A percentile compares a stretch with the other conserved stretches of the same genome.
Conservation (phyloP, 2,113 vertebrate genomes). For the Okapia johnstoni region DNA sequence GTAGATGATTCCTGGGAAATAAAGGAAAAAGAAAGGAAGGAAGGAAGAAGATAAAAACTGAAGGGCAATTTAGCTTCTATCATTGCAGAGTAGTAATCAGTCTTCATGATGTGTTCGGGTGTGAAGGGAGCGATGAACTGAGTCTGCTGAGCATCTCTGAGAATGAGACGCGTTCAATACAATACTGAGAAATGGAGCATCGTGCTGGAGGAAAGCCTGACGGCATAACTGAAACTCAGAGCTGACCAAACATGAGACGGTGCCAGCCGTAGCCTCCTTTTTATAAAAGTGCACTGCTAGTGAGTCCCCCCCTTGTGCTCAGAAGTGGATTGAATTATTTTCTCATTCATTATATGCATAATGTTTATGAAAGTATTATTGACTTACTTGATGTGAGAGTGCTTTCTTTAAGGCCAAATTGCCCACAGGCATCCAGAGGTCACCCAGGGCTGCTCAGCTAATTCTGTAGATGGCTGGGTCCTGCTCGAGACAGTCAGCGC, state of each 20-base stretch:
- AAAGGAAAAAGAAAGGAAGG: rapidly evolving
- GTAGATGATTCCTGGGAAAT: too few relatives aligned
- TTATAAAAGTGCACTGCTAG: background rate
- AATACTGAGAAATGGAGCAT: background rate
- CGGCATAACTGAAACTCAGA: background rate
- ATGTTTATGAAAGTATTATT: background rate
- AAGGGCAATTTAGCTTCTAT: background rate
- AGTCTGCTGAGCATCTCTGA: background rate
- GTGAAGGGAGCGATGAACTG: background rate
- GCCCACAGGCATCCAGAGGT: background rate
- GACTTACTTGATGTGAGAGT: background rate
- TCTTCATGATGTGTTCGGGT: background rate
- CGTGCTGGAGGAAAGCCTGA: background rate
- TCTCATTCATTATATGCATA: background rate
- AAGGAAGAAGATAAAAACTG: too few relatives aligned
- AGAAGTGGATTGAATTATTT: background rate
- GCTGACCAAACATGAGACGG: background rate
- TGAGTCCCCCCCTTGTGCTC: background rate
- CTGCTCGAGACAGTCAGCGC: background rate
- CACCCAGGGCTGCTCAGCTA: background rate
- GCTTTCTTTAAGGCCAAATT: background rate
- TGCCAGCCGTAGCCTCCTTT: background rate
- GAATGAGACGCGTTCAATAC: rapidly evolving
- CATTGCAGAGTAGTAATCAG: background rate
- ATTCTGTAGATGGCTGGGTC: background rate